Evolutionary conservation across 2,113 vertebrate species (phyloP).

Genomic region (Cranoglanis bouderius): DNA sequence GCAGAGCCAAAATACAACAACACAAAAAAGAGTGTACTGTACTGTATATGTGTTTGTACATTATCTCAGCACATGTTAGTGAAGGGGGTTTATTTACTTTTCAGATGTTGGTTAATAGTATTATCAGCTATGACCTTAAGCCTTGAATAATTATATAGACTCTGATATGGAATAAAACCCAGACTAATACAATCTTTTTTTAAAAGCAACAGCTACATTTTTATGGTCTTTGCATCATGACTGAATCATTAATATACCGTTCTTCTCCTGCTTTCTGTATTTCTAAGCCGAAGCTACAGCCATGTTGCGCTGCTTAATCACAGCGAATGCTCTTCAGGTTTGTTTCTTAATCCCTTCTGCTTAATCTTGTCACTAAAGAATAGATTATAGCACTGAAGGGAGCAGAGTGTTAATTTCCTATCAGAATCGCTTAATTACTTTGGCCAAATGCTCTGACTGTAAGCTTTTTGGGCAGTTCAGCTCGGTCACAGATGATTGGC

Average conservation of each 20-base stretch:
- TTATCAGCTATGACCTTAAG: background rate
- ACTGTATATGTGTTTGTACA: background rate
- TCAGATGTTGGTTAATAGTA: background rate
- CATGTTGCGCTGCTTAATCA: conserved; percentile 23
- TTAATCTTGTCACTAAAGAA: conserved; percentile 51
- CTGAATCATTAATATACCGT: background rate
- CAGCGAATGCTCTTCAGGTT: conserved; percentile 15
- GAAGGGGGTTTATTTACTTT: background rate
- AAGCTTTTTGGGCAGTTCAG: conserved; percentile 39
- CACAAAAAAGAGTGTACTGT: background rate
- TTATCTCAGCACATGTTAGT: background rate
- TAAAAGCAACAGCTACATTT: background rate
- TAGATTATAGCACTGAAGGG: conserved; percentile 48
- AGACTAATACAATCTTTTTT: background rate
- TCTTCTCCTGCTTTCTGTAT: background rate
- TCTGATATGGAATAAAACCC: background rate
- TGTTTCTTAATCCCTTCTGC: conserved; percentile 39
- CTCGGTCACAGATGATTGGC: conserved; percentile 54
- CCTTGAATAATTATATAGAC: background rate
- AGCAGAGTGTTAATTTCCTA: conserved; percentile 54
- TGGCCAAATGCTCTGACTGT: conserved; percentile 43
- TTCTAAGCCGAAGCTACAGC: background rate
- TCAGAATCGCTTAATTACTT: conserved; percentile 55
- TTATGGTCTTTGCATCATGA: background rate
- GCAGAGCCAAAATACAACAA: background rate